Evolutionary conservation across 2,888 invertebrate species (phyloP), one percentile per base, ranked within the genome.

Genomic region (Caenorhabditis sp.): DNA sequence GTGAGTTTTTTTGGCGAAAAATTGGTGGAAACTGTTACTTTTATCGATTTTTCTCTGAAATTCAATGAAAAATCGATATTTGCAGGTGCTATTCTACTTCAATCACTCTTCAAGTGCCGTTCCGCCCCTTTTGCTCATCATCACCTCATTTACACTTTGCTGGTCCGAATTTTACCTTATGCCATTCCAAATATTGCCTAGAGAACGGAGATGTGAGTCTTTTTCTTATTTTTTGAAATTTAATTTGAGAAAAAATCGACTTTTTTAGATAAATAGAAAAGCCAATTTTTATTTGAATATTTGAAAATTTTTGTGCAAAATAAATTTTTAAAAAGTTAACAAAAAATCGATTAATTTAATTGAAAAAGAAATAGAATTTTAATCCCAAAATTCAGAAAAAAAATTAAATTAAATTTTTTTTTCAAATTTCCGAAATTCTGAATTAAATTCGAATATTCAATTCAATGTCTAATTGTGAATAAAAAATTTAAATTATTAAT

Each of bases 101-200:
- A 77, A 77, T 56, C 79, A 82, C 28, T 70, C 76, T 18, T 68
- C 74, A n/a, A 80, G 71, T 26, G 77, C 79, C 1, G 64, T 87
- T 6, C 86, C 86, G 26, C 88, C 87, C 60, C 82, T 88, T 68
- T 74, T 90, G 22, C 77, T 90, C 20, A 84, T 90, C 13, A 80
- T 90, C 13, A 79, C 87, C 0, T 87, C 90, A 3, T 88, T 90
- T 35, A 82, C 83, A 24, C 81, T 88, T 15, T 87, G 87, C 26
- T 90, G 90, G 90, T 85, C 87, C 18, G 89, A 90, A 72, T 84
- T 90, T 47, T 90, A 88, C 82, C 72, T 90, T 35, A 85, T 90
- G 87, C 90, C 90, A 2, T 90, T 89, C 76, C 85, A 89, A 69
- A 88, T 90, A 35, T 72, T 90, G 22, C 82, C 86, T 9, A 80